Evolutionary conservation across 2,113 vertebrate genomes (phyloP).

Genomic region (Megaceryle torquata): DNA sequence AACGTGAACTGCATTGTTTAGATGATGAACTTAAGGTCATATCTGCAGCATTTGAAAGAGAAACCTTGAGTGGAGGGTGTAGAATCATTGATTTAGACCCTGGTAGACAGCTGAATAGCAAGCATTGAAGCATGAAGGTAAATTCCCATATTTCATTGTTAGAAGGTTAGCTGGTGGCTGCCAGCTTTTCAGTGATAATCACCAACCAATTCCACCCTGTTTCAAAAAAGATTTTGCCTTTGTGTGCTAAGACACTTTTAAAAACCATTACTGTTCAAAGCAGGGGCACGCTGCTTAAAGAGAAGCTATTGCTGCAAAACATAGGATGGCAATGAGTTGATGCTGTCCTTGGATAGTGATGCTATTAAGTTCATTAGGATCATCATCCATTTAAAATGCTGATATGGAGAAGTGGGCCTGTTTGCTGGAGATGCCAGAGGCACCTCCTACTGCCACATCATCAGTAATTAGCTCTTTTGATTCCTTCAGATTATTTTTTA

Average conservation of each 20-base stretch:
- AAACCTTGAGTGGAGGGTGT: constrained; percentile 90
- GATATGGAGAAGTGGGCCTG: not conserved
- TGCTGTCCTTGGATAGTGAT: constrained; percentile 65
- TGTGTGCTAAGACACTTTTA: constrained; percentile 58
- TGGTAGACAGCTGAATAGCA: constrained; percentile 83
- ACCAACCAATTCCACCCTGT: constrained; percentile 86
- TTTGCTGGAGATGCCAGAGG: not conserved
- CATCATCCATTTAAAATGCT: constrained; percentile 57
- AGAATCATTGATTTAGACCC: constrained; percentile 93
- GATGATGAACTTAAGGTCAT: constrained; percentile 71
- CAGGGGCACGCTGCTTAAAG: constrained; percentile 37
- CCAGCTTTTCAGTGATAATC: constrained; percentile 81
- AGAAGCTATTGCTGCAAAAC: constrained; percentile 43
- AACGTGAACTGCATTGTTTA: constrained; percentile 68
- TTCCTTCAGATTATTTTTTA: not conserved
- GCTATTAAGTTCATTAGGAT: constrained; percentile 67
- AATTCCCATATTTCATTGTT: constrained; percentile 97
- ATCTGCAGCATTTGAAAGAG: constrained; percentile 81
- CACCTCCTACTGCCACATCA: not conserved
- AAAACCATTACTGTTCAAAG: constrained; percentile 59
- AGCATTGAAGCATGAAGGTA: constrained; percentile 92
- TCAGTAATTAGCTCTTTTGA: constrained; percentile 21
- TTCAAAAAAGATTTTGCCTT: constrained; percentile 67
- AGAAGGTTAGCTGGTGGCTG: constrained; percentile 87
- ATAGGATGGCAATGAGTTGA: not conserved